These are phyloP conservation scores for Chromis chromis DNA, from an alignment of 2,797 vertebrate species.

Conservation along the genomic window DNA sequence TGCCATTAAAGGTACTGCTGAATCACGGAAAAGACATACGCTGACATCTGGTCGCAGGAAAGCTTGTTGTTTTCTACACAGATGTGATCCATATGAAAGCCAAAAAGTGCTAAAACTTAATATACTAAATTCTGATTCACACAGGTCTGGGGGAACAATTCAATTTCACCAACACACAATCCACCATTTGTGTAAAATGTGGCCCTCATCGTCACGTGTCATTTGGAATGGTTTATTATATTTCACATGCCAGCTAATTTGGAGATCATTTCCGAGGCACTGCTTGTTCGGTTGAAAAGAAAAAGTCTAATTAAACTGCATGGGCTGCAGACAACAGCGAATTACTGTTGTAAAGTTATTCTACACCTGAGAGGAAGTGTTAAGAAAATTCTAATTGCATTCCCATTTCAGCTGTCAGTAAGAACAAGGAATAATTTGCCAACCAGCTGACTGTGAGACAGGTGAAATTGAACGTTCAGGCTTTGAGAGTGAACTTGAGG, in stretches of 20 bases:
- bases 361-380: slow-evolving; percentile 59
- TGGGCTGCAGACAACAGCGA: slow-evolving; percentile 20
- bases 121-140: no score
- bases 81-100: slow-evolving; percentile 17
- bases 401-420: slow-evolving; percentile 54
- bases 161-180: not conserved
- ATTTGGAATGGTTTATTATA: slow-evolving; percentile 21
- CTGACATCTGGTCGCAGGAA: not conserved
- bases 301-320: slow-evolving; percentile 46
- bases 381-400: slow-evolving; percentile 65
- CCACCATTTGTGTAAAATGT: not conserved
- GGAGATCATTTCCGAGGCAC: slow-evolving; percentile 24
- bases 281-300: slow-evolving; percentile 39
- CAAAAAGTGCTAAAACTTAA: not conserved
- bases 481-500: slow-evolving; percentile 48
- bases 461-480: slow-evolving; percentile 64
- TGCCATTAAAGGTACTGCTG: slow-evolving; percentile 43
- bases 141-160: not conserved
- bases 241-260: slow-evolving; percentile 34
- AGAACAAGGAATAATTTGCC: slow-evolving; percentile 59
- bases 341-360: slow-evolving; percentile 38
- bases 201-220: not conserved
- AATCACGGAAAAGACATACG: slow-evolving; percentile 2
- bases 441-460: slow-evolving; percentile 56
- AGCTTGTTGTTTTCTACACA: slow-evolving; percentile 5